Evolutionary conservation across 2,888 invertebrate genomes (phyloP), one percentile per base, ranked within the genome.

Genomic region (Apeira syringaria): DNA sequence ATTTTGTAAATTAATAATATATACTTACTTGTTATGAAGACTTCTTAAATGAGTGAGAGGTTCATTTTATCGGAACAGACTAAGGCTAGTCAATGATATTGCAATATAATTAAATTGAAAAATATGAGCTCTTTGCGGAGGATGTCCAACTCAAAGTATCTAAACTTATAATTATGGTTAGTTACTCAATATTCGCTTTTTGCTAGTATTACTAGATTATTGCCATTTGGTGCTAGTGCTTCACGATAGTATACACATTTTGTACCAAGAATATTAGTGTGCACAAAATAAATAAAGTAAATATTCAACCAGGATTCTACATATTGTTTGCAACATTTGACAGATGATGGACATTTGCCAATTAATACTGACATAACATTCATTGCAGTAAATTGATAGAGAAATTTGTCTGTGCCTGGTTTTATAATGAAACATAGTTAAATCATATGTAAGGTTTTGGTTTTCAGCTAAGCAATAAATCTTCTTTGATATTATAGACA

Each of bases 211-310:
- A 67, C 58, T 68, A 71, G 67, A 64, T 68, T 63, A 68, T 72
- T 67, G 74, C 66, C 70, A 69, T 76, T 72, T 72, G 83, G 83
- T 83, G 81, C 83, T 84, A 84, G 81, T 63, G 74, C 76, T 83
- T 76, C 69, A 71, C 65, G 48, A 61, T 77, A 79, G 64, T 66
- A 53, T 72, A 64, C 73, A 27, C 64, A 65, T 74, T 75, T 73
- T 75, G 57, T 75, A 80, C 68, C 61, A 56, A 67, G 34, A 42
- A 47, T 61, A 46, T 53, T 59, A 68, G 64, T 58, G 64, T 69
- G 76, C 79, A 78, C 77, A 73, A 74, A 65, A 48, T 56, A 50
- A 51, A 35, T 46, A 55, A 41, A 15, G 3, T 3, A 37, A 37
- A 42, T 39, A 20, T 36, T 13, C 13, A 25, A 24, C 38, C 50